Evolutionary conservation across 2,888 invertebrate species (phyloP).

Genomic region (Corbicula japonica): DNA sequence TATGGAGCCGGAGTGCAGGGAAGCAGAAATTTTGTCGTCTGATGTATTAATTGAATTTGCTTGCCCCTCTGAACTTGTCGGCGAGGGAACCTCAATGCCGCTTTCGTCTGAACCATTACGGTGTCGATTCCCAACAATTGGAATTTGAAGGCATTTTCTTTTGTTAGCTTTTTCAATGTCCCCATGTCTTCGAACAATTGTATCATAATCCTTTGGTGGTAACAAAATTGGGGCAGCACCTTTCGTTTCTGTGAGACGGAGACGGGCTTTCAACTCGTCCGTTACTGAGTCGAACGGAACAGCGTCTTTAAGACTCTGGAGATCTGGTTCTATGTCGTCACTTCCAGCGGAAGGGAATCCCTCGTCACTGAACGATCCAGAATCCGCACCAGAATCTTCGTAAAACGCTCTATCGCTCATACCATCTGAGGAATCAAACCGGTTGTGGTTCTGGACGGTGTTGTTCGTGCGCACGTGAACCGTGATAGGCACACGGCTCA

Average conservation of each 20-base stretch:
- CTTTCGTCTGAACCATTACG: slow-evolving; percentile 75
- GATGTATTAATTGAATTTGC: slow-evolving; percentile 51
- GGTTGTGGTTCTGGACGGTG: slow-evolving; percentile 25
- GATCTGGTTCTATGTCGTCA: slow-evolving; percentile 79
- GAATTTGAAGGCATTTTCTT: slow-evolving; percentile 76
- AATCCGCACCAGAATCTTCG: slow-evolving; percentile 76
- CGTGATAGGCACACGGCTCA: slow-evolving; percentile 2
- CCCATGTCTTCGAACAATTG: slow-evolving; percentile 88
- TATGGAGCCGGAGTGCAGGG: slow-evolving; percentile 53
- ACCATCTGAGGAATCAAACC: slow-evolving; percentile 65
- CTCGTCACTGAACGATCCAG: slow-evolving; percentile 75
- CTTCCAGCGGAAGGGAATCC: slow-evolving; percentile 74
- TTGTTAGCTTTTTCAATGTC: slow-evolving; percentile 88
- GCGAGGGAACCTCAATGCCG: slow-evolving; percentile 75
- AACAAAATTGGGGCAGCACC: slow-evolving; percentile 91
- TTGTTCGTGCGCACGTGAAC: slow-evolving; percentile 38
- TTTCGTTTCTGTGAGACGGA: slow-evolving; percentile 85
- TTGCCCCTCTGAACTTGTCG: slow-evolving; percentile 67
- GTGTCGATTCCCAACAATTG: slow-evolving; percentile 68
- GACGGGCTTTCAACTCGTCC: slow-evolving; percentile 94
- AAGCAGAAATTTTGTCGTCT: slow-evolving; percentile 60
- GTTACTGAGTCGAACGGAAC: slow-evolving; percentile 95
- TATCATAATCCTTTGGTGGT: slow-evolving; percentile 98
- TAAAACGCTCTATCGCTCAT: slow-evolving; percentile 68
- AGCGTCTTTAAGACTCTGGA: slow-evolving; percentile 77